Percentiles rank a stretch among this genome's conserved stretches.
phyloP scores from a whole-genome alignment of 2,113 vertebrate genomes.

The Nerophis lumbriciformis region DNA sequence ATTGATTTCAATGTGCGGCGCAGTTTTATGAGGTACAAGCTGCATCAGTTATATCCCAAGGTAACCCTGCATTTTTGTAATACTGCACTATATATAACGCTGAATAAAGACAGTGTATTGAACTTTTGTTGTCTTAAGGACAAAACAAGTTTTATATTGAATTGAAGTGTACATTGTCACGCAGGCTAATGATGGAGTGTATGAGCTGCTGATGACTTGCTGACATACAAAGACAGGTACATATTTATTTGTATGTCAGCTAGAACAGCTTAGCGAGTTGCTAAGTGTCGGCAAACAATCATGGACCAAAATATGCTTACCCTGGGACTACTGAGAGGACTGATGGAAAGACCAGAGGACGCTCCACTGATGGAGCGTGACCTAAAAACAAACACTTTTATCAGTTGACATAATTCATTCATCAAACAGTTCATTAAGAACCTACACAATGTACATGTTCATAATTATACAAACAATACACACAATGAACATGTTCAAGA shows the following conservation, averaged over 20 bases:
- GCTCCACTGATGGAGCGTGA: constrained; percentile 97
- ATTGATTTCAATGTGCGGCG: no score
- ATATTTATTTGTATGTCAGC: background rate
- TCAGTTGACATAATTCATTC: background rate
- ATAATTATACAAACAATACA: background rate
- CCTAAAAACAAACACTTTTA: constrained; percentile 60
- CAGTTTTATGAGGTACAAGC: no score
- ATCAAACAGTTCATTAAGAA: background rate
- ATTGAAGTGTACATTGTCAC: background rate
- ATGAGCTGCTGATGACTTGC: constrained; percentile 22
- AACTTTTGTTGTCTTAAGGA: background rate
- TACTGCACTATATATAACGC: no score
- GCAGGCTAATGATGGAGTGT: constrained; percentile 17
- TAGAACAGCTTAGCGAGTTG: constrained; percentile 26
- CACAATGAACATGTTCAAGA: no score
- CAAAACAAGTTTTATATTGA: background rate
- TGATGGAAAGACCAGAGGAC: constrained; percentile 93
- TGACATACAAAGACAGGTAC: constrained; percentile 1
- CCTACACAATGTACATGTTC: constrained; percentile 7
- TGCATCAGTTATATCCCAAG: no score
- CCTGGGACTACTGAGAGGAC: constrained; percentile 97
- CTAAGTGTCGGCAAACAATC: constrained; percentile 39
- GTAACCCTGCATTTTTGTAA: no score
- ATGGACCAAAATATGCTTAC: constrained; percentile 76
- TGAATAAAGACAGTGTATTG: background rate